Conservation (phyloP, 2,113 vertebrate genomes). For the Pseudorasbora parva region DNA sequence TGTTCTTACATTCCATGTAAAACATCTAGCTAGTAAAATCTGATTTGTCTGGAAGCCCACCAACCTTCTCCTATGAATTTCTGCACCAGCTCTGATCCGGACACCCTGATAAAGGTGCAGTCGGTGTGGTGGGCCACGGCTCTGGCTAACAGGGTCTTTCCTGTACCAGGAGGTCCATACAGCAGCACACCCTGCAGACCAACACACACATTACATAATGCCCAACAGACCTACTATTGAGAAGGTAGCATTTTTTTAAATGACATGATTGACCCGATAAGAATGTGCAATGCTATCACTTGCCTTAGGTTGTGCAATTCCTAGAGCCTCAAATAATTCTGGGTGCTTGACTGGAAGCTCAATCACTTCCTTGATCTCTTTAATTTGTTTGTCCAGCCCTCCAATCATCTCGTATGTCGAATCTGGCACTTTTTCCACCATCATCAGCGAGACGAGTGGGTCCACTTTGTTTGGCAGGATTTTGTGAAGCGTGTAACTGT, state of each 20-base stretch:
- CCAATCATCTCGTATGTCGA: constrained; percentile 99
- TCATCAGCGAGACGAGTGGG: constrained; percentile 97
- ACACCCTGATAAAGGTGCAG: constrained; percentile 99
- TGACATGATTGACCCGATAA: neutral
- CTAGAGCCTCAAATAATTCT: constrained; percentile 95
- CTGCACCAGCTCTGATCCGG: constrained; percentile 96
- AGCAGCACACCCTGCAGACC: constrained; percentile 88
- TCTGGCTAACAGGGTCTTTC: constrained; percentile 94
- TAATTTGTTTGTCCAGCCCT: constrained; percentile 97
- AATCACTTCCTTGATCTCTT: constrained; percentile 98
- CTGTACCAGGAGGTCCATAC: constrained; percentile 95
- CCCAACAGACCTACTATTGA: no score
- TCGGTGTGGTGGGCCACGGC: constrained; percentile 98
- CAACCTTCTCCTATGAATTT: constrained; percentile 98
- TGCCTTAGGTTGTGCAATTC: constrained; percentile 97
- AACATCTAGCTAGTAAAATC: no score
- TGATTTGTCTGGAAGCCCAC: neutral
- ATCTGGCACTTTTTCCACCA: constrained; percentile 98
- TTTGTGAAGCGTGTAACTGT: constrained; percentile 98
- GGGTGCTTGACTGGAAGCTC: constrained; percentile 98
- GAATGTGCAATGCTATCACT: constrained; percentile 5
- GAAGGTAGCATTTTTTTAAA: neutral
- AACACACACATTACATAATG: neutral
- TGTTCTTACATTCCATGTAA: no score
- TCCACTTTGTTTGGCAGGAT: constrained; percentile 99